Evolutionary conservation across 2,113 vertebrate genomes (phyloP).

Genomic region (Brachyhypopomus gauderio): DNA sequence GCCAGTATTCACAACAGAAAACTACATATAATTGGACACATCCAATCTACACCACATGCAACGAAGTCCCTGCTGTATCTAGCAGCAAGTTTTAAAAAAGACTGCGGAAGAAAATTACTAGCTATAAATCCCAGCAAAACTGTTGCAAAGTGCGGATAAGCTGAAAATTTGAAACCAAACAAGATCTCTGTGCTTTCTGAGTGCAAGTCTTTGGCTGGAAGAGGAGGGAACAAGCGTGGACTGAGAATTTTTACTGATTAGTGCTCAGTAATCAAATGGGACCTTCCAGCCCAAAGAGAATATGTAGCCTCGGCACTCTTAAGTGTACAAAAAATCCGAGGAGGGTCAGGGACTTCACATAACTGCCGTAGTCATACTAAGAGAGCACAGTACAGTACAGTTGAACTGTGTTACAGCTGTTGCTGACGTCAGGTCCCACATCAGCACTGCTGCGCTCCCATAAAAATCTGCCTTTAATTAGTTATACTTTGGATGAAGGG

Average conservation of each 20-base stretch:
- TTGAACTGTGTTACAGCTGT: no score
- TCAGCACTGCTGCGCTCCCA: not conserved
- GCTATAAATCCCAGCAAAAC: not conserved
- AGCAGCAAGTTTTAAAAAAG: not conserved
- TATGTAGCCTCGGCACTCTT: slow-evolving; percentile 26
- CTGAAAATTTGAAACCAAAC: not conserved
- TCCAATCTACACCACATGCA: slow-evolving; percentile 28
- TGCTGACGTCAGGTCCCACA: no score
- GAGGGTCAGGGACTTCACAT: not conserved
- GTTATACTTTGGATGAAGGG: not conserved
- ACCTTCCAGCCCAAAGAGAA: slow-evolving; percentile 11
- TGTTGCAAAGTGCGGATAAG: not conserved
- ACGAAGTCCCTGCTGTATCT: not conserved
- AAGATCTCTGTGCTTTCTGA: not conserved
- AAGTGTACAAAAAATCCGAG: not conserved
- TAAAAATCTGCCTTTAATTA: not conserved
- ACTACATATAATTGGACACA: slow-evolving; percentile 6
- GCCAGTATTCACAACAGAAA: slow-evolving; percentile 21
- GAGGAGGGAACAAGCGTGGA: not conserved
- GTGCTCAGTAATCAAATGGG: slow-evolving; percentile 13
- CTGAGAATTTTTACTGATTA: slow-evolving; percentile 2
- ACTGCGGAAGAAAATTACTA: not conserved
- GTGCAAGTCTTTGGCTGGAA: slow-evolving; percentile 1
- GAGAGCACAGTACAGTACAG: no score
- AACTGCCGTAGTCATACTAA: no score